Percentiles rank a stretch among this genome's conserved stretches.
Evolutionary conservation across 1,140 invertebrate genomes (phyloP).

Genomic region (Meteorus sp.): DNA sequence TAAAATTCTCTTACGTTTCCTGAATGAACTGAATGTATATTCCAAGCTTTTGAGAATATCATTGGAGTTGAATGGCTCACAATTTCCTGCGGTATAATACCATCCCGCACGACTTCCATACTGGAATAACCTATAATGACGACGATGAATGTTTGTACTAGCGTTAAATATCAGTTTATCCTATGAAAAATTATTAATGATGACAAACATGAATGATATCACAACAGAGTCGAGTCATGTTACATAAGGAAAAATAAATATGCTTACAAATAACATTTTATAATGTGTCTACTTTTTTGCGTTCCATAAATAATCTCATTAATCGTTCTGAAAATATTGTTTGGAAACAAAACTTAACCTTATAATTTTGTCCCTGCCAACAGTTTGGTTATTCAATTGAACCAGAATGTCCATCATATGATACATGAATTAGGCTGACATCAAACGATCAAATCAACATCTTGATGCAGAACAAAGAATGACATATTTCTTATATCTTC

Average conservation of each 20-base stretch:
- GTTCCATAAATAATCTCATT: too few species aligned
- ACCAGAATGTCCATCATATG: constrained; percentile 63
- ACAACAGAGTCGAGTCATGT: too few species aligned
- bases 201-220: constrained; percentile 5
- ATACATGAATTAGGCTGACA: not conserved
- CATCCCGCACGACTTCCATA: constrained; percentile 70
- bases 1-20: constrained; percentile 71
- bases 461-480: too few species aligned
- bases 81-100: constrained; percentile 65
- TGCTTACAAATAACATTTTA: too few species aligned
- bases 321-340: not conserved
- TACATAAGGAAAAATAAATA: too few species aligned
- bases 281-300: too few species aligned
- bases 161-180: too few species aligned
- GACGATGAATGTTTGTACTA: too few species aligned
- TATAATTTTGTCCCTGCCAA: constrained; percentile 66
- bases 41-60: constrained; percentile 70
- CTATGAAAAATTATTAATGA: too few species aligned
- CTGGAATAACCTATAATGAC: constrained; percentile 69
- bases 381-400: constrained; percentile 65
- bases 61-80: constrained; percentile 58
- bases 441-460: not conserved
- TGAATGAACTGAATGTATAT: constrained; percentile 70
- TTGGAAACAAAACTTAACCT: constrained; percentile 51
- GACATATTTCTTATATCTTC: too few species aligned